phyloP scores from a whole-genome alignment of 2,113 vertebrate species.

The Sialia sialis region DNA sequence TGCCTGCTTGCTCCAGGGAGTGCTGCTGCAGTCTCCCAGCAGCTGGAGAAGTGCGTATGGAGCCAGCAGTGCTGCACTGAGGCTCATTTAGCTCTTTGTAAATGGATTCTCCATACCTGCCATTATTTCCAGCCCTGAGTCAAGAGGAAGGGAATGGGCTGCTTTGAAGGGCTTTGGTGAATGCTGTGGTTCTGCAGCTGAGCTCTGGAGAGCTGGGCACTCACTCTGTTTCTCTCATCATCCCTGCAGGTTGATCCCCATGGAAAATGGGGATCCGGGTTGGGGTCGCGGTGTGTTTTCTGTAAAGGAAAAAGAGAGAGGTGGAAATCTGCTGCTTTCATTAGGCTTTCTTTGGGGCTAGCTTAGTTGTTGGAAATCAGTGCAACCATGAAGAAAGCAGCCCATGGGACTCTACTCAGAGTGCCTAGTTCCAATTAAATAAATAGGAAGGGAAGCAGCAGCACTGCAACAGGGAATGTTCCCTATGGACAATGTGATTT shows the following conservation, averaged over 20 bases:
- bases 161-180: not conserved
- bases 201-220: not conserved
- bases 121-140: not conserved
- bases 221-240: not conserved
- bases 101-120: slow-evolving; percentile 24
- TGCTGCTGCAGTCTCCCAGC: not conserved
- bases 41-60: not conserved
- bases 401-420: not conserved
- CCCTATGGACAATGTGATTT: not conserved
- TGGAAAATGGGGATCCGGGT: not conserved
- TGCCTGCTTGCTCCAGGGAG: not conserved
- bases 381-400: not conserved
- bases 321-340: not conserved
- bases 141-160: not conserved
- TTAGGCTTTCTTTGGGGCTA: not conserved
- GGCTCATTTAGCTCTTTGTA: not conserved
- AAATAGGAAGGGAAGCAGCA: not conserved
- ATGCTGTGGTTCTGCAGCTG: not conserved
- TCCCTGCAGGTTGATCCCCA: not conserved
- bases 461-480: not conserved
- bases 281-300: not conserved
- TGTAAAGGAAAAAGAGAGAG: not conserved
- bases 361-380: not conserved
- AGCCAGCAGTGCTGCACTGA: not conserved
- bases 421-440: not conserved